A percentile compares a stretch with the other conserved stretches of the same genome.
Evolutionary conservation across 30 jellyfish, hydroid and myxozoan genomes (phyloP).

Genomic region (Pelagia noctiluca): DNA sequence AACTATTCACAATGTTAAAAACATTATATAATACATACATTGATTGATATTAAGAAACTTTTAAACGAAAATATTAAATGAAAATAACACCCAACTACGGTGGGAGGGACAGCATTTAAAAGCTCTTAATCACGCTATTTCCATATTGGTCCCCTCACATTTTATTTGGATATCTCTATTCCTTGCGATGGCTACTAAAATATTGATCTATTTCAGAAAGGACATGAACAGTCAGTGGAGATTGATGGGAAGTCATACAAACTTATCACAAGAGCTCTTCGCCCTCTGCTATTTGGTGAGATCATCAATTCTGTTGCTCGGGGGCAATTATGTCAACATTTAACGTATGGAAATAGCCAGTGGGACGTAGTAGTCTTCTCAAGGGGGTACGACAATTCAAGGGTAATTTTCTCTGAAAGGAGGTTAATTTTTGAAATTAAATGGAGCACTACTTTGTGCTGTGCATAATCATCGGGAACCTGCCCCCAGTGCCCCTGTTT

Average conservation of each 20-base stretch:
- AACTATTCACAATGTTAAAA: background rate
- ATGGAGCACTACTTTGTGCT: too few species aligned
- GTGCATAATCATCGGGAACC: too few species aligned
- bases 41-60: too few species aligned
- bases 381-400: background rate
- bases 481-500: too few species aligned
- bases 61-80: background rate
- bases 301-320: background rate
- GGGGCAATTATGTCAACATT: background rate
- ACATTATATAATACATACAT: too few species aligned
- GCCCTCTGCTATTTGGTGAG: constrained; percentile 90
- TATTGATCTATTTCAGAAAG: constrained; percentile 57
- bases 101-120: too few species aligned
- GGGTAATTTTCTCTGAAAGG: too few species aligned
- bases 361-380: background rate
- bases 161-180: background rate
- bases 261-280: constrained; percentile 80
- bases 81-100: background rate
- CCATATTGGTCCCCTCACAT: background rate
- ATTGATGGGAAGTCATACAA: constrained; percentile 74
- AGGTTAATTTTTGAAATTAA: too few species aligned
- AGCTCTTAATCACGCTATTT: background rate
- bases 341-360: background rate
- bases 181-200: background rate
- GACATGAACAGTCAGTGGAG: constrained; percentile 77